Evolutionary conservation across 2,113 vertebrate species (phyloP).

Genomic region (Oryzias woworae): DNA sequence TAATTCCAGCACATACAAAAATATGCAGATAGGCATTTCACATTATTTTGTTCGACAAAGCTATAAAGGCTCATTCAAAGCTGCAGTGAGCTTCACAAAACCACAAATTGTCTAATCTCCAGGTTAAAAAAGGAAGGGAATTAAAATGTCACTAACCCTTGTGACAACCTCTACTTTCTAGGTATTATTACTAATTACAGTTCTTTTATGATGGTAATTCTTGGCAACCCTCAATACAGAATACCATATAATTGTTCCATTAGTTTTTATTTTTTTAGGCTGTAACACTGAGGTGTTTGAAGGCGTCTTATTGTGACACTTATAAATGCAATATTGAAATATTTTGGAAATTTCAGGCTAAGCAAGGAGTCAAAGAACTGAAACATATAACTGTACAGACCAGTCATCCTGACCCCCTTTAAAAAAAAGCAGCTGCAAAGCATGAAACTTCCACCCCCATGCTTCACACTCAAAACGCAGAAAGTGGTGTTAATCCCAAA

Average conservation of each 20-base stretch:
- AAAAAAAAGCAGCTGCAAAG: no score
- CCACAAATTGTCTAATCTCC: conserved; percentile 68
- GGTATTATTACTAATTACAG: conserved; percentile 75
- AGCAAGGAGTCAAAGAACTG: no score
- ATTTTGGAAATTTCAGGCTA: conserved; percentile 11
- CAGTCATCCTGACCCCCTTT: no score
- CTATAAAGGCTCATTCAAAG: conserved; percentile 70
- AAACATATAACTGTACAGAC: no score
- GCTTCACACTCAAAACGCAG: no score
- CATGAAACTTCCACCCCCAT: no score
- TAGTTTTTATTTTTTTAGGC: conserved; percentile 63
- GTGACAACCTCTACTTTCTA: conserved; percentile 51
- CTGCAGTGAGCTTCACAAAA: conserved; percentile 56
- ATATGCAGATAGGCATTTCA: conserved; percentile 70
- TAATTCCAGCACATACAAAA: conserved; percentile 71
- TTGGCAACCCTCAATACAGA: conserved; percentile 48
- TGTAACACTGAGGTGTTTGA: conserved; percentile 33
- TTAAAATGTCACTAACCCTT: conserved; percentile 59
- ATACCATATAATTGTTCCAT: conserved; percentile 67
- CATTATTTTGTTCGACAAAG: conserved; percentile 73
- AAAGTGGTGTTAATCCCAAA: no score
- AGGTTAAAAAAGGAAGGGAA: conserved; percentile 50
- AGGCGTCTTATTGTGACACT: conserved; percentile 19
- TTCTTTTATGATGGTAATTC: conserved; percentile 72
- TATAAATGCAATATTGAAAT: conserved; percentile 1